Percentiles rank a stretch among this genome's conserved stretches.
These are phyloP conservation scores for Tanypteryx hageni DNA, from an alignment of 2,888 invertebrate species.

Conservation along the genomic window DNA sequence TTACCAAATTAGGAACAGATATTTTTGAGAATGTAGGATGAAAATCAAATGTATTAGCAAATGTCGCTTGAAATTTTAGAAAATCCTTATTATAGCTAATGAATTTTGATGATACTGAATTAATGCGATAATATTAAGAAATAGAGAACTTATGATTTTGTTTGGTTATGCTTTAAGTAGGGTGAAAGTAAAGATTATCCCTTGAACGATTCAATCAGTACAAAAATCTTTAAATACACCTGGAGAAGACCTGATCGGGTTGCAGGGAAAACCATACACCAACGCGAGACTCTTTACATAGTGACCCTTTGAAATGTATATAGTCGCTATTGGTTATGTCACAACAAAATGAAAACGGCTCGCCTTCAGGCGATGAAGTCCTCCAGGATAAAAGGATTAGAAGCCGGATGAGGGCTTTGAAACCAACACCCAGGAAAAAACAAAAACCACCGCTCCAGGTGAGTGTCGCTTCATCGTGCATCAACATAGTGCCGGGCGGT, in stretches of 20 bases:
- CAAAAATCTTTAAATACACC: neutral
- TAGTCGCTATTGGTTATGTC: neutral
- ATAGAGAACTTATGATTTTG: no score
- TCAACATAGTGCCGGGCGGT: neutral
- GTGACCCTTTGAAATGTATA: neutral
- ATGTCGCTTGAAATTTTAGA: no score
- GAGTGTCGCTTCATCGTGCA: neutral
- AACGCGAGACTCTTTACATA: neutral
- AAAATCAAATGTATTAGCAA: no score
- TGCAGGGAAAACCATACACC: neutral
- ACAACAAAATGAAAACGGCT: neutral
- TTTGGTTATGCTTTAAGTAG: no score
- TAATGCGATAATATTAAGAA: no score
- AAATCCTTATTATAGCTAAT: no score
- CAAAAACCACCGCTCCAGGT: neutral
- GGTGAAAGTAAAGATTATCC: no score
- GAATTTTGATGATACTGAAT: no score
- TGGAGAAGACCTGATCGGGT: neutral
- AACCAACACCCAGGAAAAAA: slow-evolving; percentile 15
- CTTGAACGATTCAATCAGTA: no score
- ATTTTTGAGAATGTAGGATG: no score
- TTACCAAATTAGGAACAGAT: no score
- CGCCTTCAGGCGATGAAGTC: slow-evolving; percentile 36
- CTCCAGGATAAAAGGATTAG: slow-evolving; percentile 49
- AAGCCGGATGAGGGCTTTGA: slow-evolving; percentile 48